Percentiles rank a stretch among this genome's conserved stretches.
Evolutionary conservation across 2,113 vertebrate genomes (phyloP).

Genomic region (Romanogobio albipinnatus): DNA sequence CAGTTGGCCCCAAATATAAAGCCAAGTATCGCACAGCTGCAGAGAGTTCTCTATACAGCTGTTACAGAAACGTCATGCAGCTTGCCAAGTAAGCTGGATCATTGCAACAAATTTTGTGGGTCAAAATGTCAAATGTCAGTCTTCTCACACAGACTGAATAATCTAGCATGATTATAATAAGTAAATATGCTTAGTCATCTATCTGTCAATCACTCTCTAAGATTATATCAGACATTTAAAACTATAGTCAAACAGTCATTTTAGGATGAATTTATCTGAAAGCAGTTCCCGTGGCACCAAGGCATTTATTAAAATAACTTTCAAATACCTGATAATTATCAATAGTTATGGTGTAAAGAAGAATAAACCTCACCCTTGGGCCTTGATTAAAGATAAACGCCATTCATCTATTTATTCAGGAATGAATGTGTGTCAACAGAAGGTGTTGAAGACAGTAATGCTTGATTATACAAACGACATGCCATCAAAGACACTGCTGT

Average conservation of each 20-base stretch:
- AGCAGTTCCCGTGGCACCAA: not conserved
- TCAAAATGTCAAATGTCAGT: not conserved
- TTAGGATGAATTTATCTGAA: not conserved
- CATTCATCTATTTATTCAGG: not conserved
- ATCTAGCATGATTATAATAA: not conserved
- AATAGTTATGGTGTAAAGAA: not conserved
- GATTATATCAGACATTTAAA: not conserved
- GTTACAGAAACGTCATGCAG: conserved; percentile 93
- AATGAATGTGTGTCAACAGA: not conserved
- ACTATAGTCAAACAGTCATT: not conserved
- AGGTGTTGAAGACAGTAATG: not conserved
- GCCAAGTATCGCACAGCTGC: conserved; percentile 93
- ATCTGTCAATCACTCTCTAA: not conserved
- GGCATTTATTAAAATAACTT: not conserved
- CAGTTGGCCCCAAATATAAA: conserved; percentile 96
- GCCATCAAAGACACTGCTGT: not conserved
- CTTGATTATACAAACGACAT: not conserved
- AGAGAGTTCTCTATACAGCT: conserved; percentile 94
- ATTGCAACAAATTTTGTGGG: not conserved
- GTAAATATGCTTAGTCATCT: not conserved
- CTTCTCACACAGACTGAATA: not conserved
- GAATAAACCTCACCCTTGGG: not conserved
- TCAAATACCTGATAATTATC: not conserved
- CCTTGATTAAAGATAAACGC: not conserved
- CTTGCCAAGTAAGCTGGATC: conserved; percentile 81